Base-by-base conservation (phyloP, 2,888 invertebrate species). In the Chaitophorus viminalis region DNA sequence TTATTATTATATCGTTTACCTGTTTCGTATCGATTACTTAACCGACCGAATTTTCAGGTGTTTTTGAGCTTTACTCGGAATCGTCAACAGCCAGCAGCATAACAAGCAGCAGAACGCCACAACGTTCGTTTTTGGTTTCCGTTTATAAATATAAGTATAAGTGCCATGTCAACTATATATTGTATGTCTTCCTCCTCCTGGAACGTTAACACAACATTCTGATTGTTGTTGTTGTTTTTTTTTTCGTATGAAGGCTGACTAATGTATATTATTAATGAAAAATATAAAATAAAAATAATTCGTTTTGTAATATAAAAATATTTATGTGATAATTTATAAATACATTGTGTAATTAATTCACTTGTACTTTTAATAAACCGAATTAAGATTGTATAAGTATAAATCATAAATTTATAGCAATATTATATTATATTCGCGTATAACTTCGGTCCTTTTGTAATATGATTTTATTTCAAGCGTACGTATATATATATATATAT, bases 281-380 rank as follows among this genome's bases (percentile, higher is more conserved):
- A n/a, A 21, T 31, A 52, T 46, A n/a, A 82, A 82, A 46, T 46
- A 21, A n/a, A 31, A 52, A 39, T 1, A 72, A 46, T 39, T 74
- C 33, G 29, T 86, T 86, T 86, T 86, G 85, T 78, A 78, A 86
- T 84, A 76, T 84, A 84, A 60, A 46, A 75, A 76, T 85, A 85
- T 82, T 82, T 78, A 86, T 86, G 85, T 86, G 85, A 86, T 86
- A 86, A 86, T 86, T 86, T 78, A 86, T 77, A 82, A 72, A 82
- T 33, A 68, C 46, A 68, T n/a, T 29, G 9, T 65, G n/a, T 81
- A 68, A 81, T 31, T 81, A 36, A 14, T 39, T 84, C n/a, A 65
- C 54, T 76, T n/a, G 46, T 70, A 70, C 46, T 70, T 36, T 84
- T 21, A 46, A 46, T n/a, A 83, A n/a, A 8, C 77, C 85, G 85